Evolutionary conservation across 2,888 invertebrate species (phyloP).

Genomic region (Epinotia ramella): DNA sequence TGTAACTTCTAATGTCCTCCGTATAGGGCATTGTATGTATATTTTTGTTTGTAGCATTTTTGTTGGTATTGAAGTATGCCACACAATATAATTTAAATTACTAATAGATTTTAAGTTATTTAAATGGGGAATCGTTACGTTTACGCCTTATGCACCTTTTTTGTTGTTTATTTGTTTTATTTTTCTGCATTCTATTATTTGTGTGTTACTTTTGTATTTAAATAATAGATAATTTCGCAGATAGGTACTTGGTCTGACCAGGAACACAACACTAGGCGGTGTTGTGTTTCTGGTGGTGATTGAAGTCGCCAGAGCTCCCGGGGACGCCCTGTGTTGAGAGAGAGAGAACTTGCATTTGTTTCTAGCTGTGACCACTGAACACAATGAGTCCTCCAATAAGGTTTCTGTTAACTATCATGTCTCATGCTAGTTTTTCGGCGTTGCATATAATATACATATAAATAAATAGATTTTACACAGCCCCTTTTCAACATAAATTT

Average conservation of each 20-base stretch:
- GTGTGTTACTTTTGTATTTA: conserved; percentile 68
- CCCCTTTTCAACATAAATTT: too few species aligned
- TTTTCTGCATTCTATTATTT: conserved; percentile 65
- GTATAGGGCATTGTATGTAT: neutral
- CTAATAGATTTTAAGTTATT: conserved; percentile 54
- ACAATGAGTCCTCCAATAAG: too few species aligned
- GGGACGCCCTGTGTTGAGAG: too few species aligned
- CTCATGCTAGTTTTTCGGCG: too few species aligned
- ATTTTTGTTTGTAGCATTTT: conserved; percentile 21
- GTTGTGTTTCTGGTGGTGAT: too few species aligned
- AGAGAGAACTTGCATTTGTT: too few species aligned
- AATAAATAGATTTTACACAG: too few species aligned
- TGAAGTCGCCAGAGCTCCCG: too few species aligned
- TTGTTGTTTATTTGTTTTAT: conserved; percentile 79
- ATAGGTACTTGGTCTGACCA: neutral
- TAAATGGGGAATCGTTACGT: conserved; percentile 84
- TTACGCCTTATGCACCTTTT: conserved; percentile 78
- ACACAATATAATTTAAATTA: conserved; percentile 10
- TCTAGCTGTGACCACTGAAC: too few species aligned
- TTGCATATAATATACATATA: too few species aligned
- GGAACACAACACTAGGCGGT: too few species aligned
- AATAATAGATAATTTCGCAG: conserved; percentile 43
- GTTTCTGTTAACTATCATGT: too few species aligned
- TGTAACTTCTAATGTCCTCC: neutral
- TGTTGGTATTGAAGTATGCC: conserved; percentile 13